Base-by-base conservation (phyloP, 2,113 vertebrate species). In the Trichomycterus rosablanca region DNA sequence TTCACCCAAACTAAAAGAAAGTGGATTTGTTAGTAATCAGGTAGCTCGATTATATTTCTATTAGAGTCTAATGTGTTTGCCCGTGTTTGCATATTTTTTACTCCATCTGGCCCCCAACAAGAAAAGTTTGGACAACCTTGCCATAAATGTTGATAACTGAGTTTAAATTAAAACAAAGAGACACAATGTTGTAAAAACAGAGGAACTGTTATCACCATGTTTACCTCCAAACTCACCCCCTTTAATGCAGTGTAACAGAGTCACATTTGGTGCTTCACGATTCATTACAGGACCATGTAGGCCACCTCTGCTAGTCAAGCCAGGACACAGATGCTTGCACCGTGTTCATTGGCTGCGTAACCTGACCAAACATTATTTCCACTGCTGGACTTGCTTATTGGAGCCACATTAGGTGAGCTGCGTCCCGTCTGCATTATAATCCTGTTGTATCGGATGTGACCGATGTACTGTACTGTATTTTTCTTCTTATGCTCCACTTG, bases 241-340 rank as follows among this genome's bases (percentile, higher is more conserved):
- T 67, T 44, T 80, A 74, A 80, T 78, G 69, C 72, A 74, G 78
- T 78, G 76, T 74, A 76, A 74, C 76, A 77, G 58, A 67, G 70
- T 44, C 55, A 39, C 63, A 62, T 74, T 75, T 63, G 54, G 48
- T 60, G 39, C 66, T 72, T 76, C 58, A 66, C 62, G 67, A 74
- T 68, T 75, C 66, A 72, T 70, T 68, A 67, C 12, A 34, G 57
- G 60, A 40, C 59, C 44, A 14, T 23, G 22, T 23, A n/a, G 16
- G 23, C 34, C 28, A n/a, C 32, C n/a, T 7, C 12, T 10, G 16
- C 16, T 28, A 4, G 22, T 24, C 15, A 59, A 24, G 28, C 3
- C 22, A 45, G 2, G 67, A 26, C 71, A 50, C 74, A 76, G 73
- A 78, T 78, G 76, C 72, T 70, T 44, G 63, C 53, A 53, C 67